Evolutionary conservation across 2,113 vertebrate species (phyloP), one percentile per base, ranked within the genome.

Genomic region (Lophochroa leadbeateri): DNA sequence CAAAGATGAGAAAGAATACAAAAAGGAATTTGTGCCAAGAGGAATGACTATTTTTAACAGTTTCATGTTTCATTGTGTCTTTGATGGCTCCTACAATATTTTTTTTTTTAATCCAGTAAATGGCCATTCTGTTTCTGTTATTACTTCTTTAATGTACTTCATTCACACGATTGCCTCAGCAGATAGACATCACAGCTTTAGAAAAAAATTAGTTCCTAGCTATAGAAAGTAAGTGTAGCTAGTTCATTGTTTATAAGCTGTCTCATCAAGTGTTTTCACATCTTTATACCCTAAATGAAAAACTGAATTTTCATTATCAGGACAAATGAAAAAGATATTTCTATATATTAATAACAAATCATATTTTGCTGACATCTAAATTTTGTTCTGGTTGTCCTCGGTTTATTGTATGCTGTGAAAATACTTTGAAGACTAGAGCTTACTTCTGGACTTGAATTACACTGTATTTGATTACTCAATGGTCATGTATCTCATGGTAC

Each of bases 21-120:
- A 55, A 65, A 28, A 90, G 35, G 19, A 23, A 50, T 74, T 88
- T 75, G 3, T 88, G 90, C 86, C 88, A 90, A 86, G 78, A 74
- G 13, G 68, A 93, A 68, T 55, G 8, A 72, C 64, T 85, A 64
- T 58, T 94, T 93, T 92, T 86, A 92, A 60, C 78, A 92, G 80
- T 86, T 90, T 93, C 24, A 13, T 55, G 28, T 93, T 96, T 46
- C 68, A 44, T 63, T 67, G 52, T 87, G 29, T 47, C 64, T 85
- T 80, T 70, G 50, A 77, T 64, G 65, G 37, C n/a, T 81, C 24
- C 77, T 71, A 78, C 86, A 83, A 70, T 82, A 35, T 5, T 33
- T 82, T 39, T 87, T 87, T 93, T 91, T 70, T 13, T 6, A 53
- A 80, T 67, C 15, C 83, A 74, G n/a, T 80, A 77, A 67, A 53